Percentiles rank a stretch among this genome's conserved stretches.
Evolutionary conservation across 1,140 invertebrate genomes (phyloP).

Genomic region (Sycophaga agraensis): DNA sequence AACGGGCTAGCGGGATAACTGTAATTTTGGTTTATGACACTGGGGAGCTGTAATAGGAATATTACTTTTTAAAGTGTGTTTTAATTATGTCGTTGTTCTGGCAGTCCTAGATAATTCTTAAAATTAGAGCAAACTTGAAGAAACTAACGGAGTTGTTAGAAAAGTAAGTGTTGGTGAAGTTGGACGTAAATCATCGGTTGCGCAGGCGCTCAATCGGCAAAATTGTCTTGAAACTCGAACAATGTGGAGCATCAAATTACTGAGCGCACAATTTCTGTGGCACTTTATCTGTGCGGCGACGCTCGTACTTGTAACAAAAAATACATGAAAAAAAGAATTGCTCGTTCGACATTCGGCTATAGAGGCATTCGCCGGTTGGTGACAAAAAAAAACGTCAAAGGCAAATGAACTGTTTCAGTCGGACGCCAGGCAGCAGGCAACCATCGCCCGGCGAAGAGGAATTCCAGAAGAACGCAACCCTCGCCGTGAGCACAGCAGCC

Average conservation of each 20-base stretch:
- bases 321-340: too few species aligned
- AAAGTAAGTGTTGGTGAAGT: neutral
- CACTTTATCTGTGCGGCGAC: too few species aligned
- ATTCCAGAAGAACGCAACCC: constrained; percentile 62
- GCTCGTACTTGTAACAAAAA: too few species aligned
- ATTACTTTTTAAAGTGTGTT: too few species aligned
- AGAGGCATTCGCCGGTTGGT: too few species aligned
- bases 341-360: too few species aligned
- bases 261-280: neutral
- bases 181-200: constrained; percentile 6
- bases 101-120: too few species aligned
- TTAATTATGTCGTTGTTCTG: too few species aligned
- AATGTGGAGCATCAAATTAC: neutral
- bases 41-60: too few species aligned
- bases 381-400: too few species aligned
- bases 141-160: constrained; percentile 8
- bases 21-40: too few species aligned
- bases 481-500: constrained; percentile 54
- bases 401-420: constrained; percentile 65
- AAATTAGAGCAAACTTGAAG: constrained; percentile 11
- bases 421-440: constrained; percentile 85
- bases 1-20: too few species aligned
- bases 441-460: constrained; percentile 88
- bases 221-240: neutral
- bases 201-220: constrained; percentile 3